Conservation (phyloP, 2,797 vertebrate genomes). For the Sandelia bainsii region DNA sequence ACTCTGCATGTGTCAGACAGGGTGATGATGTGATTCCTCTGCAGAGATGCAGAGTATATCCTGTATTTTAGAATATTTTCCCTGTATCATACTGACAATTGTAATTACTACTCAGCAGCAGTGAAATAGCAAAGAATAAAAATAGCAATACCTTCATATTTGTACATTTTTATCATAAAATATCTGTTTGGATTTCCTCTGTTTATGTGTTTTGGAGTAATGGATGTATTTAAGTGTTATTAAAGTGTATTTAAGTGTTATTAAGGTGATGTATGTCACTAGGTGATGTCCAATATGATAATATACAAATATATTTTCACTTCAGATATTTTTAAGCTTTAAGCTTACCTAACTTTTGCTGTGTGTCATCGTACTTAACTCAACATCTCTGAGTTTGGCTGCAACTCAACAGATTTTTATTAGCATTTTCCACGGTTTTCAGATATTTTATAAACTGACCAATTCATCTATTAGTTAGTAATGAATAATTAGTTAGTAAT, state of each 20-base stretch:
- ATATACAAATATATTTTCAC: not conserved
- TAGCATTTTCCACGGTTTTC: no score
- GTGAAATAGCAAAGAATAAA: not conserved
- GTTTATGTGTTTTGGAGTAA: not conserved
- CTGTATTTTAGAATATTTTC: conserved; percentile 15
- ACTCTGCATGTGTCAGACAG: conserved; percentile 63
- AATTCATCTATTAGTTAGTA: not conserved
- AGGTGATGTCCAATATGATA: no score
- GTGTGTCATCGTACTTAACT: not conserved
- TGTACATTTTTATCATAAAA: no score
- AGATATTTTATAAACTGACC: not conserved
- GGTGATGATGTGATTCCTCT: conserved; percentile 45
- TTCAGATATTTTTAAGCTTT: no score
- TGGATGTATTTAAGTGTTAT: not conserved
- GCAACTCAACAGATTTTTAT: not conserved
- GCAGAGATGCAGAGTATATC: conserved; percentile 32
- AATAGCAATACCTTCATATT: not conserved
- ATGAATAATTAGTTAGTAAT: not conserved
- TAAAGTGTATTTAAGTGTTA: not conserved
- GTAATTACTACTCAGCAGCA: not conserved
- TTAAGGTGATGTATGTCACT: no score
- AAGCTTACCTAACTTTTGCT: not conserved
- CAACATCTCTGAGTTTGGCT: not conserved
- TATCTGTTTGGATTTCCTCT: not conserved
- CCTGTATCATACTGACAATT: not conserved